phyloP scores from a whole-genome alignment of 2,113 vertebrate genomes.

The Rhynchopsitta pachyrhyncha region DNA sequence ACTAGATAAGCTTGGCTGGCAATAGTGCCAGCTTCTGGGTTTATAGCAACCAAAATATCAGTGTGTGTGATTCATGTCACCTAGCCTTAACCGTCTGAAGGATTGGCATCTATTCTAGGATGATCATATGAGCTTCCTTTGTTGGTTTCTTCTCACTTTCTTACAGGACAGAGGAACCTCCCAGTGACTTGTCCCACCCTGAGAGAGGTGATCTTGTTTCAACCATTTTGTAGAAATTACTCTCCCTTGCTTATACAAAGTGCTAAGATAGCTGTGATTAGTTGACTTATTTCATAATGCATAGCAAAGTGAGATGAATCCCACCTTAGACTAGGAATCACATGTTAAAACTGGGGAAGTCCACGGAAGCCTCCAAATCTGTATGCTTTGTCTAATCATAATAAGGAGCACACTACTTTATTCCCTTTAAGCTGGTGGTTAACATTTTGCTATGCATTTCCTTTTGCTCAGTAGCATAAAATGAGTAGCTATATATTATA shows the following conservation, averaged over 20 bases:
- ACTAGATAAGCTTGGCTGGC: neutral
- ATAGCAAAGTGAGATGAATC: neutral
- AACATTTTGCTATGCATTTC: neutral
- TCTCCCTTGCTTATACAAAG: neutral
- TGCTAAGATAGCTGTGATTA: neutral
- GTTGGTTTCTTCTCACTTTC: neutral
- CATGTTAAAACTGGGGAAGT: neutral
- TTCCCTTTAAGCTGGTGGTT: neutral
- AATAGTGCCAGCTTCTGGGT: neutral
- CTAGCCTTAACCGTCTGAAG: neutral
- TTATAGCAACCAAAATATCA: neutral
- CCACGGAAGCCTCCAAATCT: neutral
- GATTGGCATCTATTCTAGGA: neutral
- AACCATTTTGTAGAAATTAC: neutral
- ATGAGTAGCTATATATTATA: neutral
- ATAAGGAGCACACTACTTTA: neutral
- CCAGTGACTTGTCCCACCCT: neutral
- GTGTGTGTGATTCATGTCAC: neutral
- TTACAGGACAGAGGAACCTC: neutral
- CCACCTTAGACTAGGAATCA: accelerated
- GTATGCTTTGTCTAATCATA: neutral
- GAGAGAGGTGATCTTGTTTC: neutral
- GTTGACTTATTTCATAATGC: neutral
- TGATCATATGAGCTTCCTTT: neutral
- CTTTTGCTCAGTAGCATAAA: slow-evolving; percentile 16